These are phyloP conservation scores for Piaya cayana DNA, from an alignment of 2,113 vertebrate species.

Conservation along the genomic window DNA sequence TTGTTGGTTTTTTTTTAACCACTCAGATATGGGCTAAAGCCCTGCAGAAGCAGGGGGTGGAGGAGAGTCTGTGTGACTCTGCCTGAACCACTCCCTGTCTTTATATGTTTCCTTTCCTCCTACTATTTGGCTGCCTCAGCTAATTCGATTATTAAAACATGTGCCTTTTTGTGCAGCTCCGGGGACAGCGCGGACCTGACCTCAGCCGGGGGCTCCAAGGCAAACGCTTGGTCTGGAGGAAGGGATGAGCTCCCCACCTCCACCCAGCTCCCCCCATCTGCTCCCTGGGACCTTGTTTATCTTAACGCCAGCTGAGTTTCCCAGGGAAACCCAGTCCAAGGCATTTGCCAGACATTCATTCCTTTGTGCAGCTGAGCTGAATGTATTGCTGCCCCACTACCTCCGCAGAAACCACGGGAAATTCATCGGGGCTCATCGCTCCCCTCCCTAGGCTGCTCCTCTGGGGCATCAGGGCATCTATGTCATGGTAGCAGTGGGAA, in stretches of 20 bases:
- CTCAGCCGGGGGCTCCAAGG: neutral
- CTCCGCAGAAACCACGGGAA: neutral
- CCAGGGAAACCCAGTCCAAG: conserved; percentile 26
- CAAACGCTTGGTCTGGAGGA: neutral
- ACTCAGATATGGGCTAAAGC: neutral
- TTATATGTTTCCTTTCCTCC: conserved; percentile 20
- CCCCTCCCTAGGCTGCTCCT: neutral
- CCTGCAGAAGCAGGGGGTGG: neutral
- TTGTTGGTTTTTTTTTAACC: neutral
- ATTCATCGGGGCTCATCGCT: neutral
- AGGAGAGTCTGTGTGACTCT: neutral
- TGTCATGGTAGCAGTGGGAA: neutral
- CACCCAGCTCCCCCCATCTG: neutral
- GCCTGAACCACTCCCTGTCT: conserved; percentile 31
- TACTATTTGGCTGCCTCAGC: neutral
- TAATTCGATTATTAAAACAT: conserved; percentile 38
- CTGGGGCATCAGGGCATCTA: accelerated
- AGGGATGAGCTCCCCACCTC: neutral
- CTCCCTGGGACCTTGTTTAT: conserved; percentile 23
- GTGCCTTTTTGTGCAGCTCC: neutral
- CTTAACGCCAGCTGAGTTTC: conserved; percentile 13
- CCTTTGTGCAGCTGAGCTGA: neutral
- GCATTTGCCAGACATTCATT: neutral
- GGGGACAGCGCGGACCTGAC: neutral
- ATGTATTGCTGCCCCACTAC: accelerated